Evolutionary conservation across 2,888 invertebrate genomes (phyloP), one percentile per base, ranked within the genome.

Genomic region (Drosophila tanythrix): DNA sequence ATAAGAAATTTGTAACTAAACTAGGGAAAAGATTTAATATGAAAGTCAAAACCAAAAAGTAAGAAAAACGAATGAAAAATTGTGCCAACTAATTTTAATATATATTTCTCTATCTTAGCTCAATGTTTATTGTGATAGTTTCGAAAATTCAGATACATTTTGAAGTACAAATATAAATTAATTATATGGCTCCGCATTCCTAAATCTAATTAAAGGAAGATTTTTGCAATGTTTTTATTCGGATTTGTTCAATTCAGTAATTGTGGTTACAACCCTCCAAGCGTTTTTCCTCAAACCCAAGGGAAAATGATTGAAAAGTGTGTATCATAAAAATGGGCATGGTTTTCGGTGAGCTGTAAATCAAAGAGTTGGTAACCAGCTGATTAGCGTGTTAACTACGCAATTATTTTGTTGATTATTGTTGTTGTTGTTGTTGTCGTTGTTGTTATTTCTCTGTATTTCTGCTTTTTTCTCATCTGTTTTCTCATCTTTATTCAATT

Each of bases 361-460:
- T 79, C 51, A 65, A 67, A 70, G 64, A 74, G 79, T 69, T 71
- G 71, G 76, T 82, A 87, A 84, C 88, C 74, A 83, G 89, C 79
- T 86, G 71, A 80, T 87, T 89, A 78, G 84, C 80, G 74, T 67
- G 76, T 74, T 76, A 77, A 74, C 77, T 72, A 73, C 74, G 77
- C 76, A 76, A 81, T 79, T 76, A 57, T 69, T 35, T 36, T 43
- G 31, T 43, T 18, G 46, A n/a, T n/a, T n/a, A n/a, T 46, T 46
- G 21, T 43, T 43, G 43, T 43, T 40, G n/a, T 40, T 40, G 40
- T 13, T 46, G 21, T 43, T 21, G 43, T 43, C n/a, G n/a, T 40
- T 40, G 40, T 13, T 21, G 21, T 21, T 46, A 15, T 46, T 15
- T 25, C 15, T 46, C 21, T 15, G 46, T 8, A 21, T 46, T 15